These are phyloP conservation scores for Hippopotamyrus pictus DNA, from an alignment of 2,797 vertebrate species.

Conservation along the genomic window DNA sequence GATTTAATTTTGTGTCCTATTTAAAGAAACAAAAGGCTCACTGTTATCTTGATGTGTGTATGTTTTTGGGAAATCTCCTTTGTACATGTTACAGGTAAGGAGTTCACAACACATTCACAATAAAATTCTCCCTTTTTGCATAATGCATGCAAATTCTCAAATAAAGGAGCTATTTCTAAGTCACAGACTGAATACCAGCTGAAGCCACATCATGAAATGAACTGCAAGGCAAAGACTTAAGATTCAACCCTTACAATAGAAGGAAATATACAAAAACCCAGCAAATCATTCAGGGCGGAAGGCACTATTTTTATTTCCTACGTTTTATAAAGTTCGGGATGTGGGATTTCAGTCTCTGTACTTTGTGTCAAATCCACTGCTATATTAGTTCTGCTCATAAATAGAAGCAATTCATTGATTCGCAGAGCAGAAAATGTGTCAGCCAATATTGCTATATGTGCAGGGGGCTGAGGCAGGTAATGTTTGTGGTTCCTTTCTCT, in stretches of 20 bases:
- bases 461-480: constrained; percentile 3
- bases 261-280: constrained; percentile 9
- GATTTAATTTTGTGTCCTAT: not conserved
- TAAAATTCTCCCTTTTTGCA: not conserved
- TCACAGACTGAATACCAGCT: not conserved
- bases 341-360: not conserved
- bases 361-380: constrained; percentile 9
- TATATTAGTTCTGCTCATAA: constrained; percentile 24
- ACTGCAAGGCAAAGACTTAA: constrained; percentile 13
- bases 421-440: constrained; percentile 12
- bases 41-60: not conserved
- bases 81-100: not conserved
- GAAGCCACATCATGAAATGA: not conserved
- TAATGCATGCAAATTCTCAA: not conserved
- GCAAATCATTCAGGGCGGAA: not conserved
- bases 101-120: not conserved
- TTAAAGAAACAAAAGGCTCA: not conserved
- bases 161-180: constrained; percentile 10
- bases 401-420: constrained; percentile 20
- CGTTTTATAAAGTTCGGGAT: not conserved
- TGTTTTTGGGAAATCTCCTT: not conserved
- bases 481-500: constrained; percentile 30
- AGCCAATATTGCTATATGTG: constrained; percentile 6
- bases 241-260: not conserved
- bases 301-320: not conserved